Evolutionary conservation across 2,113 vertebrate species (phyloP), one percentile per base, ranked within the genome.

Genomic region (Zosterops japonicus): DNA sequence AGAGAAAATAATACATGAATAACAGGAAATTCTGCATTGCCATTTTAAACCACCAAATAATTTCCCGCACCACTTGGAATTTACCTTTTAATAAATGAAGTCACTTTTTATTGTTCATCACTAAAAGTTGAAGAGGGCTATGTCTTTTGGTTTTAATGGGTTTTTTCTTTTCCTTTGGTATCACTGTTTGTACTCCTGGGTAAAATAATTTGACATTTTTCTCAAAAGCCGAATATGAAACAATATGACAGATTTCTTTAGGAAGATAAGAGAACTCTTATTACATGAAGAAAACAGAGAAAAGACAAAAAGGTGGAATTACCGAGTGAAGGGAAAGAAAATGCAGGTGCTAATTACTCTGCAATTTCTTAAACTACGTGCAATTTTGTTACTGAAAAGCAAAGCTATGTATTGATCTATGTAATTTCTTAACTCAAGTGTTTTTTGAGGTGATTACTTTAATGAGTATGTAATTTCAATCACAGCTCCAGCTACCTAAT

Each of bases 391-490:
- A 8, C 21, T 69, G 72, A 70, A 78, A 52, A 76, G 5, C 52
- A 67, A 90, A 94, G 28, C 13, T 64, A 57, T 27, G 24, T 81
- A 56, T 36, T 49, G 52, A 77, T 39, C 46, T 33, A 71, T 0
- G 2, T 78, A 65, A 77, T 91, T 96, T 93, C 21, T 90, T 95
- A 95, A 94, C 74, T 92, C 95, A 97, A 95, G 33, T 67, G 35
- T 11, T 84, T 90, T 89, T 65, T 67, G 53, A 94, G 28, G 93
- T 90, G 68, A 84, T 93, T 93, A 25, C 36, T 92, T 86, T 93
- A 90, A 90, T 91, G 76, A 91, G 46, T 49, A 52, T 29, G 49
- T n/a, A 55, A 85, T 92, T 94, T 93, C 84, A 89, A 91, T 94
- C 69, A 75, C 77, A 93, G 50, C 12, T 77, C 74, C 72, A 61